Percentiles rank a stretch among this genome's conserved stretches.
Conservation (phyloP, 2,888 invertebrate species). For the Digitonthophagus gazella region DNA sequence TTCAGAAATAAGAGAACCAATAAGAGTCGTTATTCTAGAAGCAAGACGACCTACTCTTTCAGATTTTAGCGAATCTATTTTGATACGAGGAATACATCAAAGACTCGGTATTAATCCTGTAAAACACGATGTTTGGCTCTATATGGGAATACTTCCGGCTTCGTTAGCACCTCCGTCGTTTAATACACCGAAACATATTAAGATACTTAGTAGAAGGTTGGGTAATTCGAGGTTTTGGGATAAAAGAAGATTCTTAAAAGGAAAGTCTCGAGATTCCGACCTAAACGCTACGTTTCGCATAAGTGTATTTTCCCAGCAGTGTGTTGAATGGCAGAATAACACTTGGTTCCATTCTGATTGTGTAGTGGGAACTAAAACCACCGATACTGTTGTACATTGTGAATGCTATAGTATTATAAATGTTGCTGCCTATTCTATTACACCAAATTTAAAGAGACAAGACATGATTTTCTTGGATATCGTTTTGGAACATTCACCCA, state of each 20-base stretch:
- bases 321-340: background rate
- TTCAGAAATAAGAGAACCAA: background rate
- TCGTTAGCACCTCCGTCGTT: background rate
- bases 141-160: constrained; percentile 1
- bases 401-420: background rate
- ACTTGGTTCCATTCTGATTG: background rate
- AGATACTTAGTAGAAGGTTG: background rate
- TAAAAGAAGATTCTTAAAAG: background rate
- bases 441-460: background rate
- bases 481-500: background rate
- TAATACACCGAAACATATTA: background rate
- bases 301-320: background rate
- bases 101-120: background rate
- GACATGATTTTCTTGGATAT: background rate
- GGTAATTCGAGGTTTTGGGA: too few species aligned
- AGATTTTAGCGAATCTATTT: background rate
- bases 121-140: background rate
- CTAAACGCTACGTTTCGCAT: background rate
- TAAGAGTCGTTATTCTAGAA: background rate
- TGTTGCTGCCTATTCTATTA: background rate
- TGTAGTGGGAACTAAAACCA: background rate
- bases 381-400: background rate
- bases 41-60: background rate
- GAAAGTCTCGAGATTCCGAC: background rate
- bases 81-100: background rate